These are phyloP conservation scores for Hypotaenidia okinawae DNA, from an alignment of 2,797 vertebrate genomes.

Conservation along the genomic window DNA sequence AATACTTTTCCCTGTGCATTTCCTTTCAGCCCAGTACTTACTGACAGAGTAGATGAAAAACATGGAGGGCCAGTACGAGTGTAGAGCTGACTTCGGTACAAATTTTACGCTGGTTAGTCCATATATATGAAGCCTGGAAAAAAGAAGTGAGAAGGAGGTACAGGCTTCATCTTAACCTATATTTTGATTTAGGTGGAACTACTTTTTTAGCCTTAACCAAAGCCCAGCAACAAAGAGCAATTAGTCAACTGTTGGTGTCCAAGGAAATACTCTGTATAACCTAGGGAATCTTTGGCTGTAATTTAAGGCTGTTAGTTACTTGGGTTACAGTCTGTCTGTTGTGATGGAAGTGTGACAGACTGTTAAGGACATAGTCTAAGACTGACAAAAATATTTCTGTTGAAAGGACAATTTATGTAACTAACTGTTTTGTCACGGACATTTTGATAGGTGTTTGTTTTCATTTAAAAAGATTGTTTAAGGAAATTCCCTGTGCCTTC, in stretches of 20 bases:
- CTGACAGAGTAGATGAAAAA: not conserved
- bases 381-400: not conserved
- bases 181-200: not conserved
- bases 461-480: not conserved
- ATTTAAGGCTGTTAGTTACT: not conserved
- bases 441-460: not conserved
- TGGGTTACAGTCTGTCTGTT: not conserved
- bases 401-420: conserved; percentile 1
- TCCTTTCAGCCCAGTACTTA: not conserved
- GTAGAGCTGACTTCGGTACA: not conserved
- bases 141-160: not conserved
- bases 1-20: not conserved
- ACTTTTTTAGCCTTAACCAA: not conserved
- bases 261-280: not conserved
- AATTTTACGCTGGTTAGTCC: not conserved
- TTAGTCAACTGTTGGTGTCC: not conserved
- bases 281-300: not conserved
- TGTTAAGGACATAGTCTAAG: not conserved
- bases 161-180: not conserved
- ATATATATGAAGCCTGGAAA: not conserved
- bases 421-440: not conserved
- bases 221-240: not conserved
- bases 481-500: not conserved
- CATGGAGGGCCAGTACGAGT: not conserved
- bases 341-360: not conserved